Conservation (phyloP, 2,888 invertebrate species). For the Abscondita cerata region DNA sequence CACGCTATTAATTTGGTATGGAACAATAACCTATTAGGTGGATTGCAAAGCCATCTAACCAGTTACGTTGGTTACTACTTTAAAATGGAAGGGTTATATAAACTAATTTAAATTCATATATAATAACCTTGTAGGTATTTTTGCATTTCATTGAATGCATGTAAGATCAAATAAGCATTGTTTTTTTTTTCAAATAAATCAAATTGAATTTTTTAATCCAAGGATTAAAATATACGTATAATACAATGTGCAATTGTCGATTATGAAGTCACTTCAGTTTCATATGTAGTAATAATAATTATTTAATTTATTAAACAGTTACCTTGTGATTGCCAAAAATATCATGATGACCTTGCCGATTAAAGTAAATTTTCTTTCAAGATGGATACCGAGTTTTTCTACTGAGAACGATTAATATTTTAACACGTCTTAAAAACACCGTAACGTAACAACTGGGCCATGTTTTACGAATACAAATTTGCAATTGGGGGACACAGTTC, state of each 20-base stretch:
- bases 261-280: background rate
- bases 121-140: conserved; percentile 10
- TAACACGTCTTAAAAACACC: conserved; percentile 1
- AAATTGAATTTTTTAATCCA: too few relatives aligned
- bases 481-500: conserved; percentile 44
- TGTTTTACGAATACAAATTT: conserved; percentile 29
- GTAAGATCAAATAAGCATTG: too few relatives aligned
- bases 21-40: conserved; percentile 6
- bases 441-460: conserved; percentile 3
- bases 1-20: background rate
- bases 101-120: conserved; percentile 11
- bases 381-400: background rate
- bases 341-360: conserved; percentile 6
- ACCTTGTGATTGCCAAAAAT: conserved; percentile 7
- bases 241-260: too few relatives aligned
- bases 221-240: too few relatives aligned
- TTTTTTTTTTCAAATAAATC: too few relatives aligned
- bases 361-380: conserved; percentile 5
- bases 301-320: conserved; percentile 7
- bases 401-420: conserved; percentile 12
- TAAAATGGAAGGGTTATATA: conserved; percentile 7
- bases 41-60: conserved; percentile 7
- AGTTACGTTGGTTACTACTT: conserved; percentile 7
- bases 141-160: background rate
- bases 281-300: conserved; percentile 3